Evolutionary conservation across 2,113 vertebrate species (phyloP).

Genomic region (Mionectes macconnelli): DNA sequence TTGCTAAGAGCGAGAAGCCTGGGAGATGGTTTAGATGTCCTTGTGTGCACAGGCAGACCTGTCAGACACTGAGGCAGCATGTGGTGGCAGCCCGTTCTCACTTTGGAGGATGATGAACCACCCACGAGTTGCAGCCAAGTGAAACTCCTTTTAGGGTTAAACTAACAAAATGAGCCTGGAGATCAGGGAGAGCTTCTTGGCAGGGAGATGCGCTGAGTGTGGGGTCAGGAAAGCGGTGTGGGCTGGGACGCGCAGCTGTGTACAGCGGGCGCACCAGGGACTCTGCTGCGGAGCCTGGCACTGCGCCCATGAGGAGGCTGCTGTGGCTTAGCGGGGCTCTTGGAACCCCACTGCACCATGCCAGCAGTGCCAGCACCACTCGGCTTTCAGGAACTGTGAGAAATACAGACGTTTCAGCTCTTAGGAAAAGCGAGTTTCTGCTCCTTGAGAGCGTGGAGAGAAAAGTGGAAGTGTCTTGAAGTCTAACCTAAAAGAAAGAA

Average conservation of each 20-base stretch:
- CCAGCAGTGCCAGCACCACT: rapidly evolving
- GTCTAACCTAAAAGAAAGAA: neutral
- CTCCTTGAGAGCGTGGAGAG: neutral
- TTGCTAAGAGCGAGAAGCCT: rapidly evolving
- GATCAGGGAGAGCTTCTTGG: neutral
- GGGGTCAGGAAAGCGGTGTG: neutral
- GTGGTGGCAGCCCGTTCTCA: rapidly evolving
- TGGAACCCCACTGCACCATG: rapidly evolving
- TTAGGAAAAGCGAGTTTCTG: neutral
- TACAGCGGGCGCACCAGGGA: rapidly evolving
- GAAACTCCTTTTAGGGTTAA: neutral
- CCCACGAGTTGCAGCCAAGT: neutral
- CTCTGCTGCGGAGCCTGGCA: neutral
- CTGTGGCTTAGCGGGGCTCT: rapidly evolving
- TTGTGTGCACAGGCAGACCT: rapidly evolving
- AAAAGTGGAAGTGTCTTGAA: neutral
- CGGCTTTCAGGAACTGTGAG: neutral
- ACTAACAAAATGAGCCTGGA: neutral
- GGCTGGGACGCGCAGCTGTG: neutral
- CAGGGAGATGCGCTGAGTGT: rapidly evolving
- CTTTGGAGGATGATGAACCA: neutral
- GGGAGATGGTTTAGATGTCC: neutral
- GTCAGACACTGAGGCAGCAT: rapidly evolving
- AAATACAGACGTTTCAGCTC: neutral
- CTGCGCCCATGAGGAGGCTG: rapidly evolving